Percentiles rank a stretch among this genome's conserved stretches.
Conservation (phyloP, 2,797 vertebrate species). For the Melanotaenia maccullochi region DNA sequence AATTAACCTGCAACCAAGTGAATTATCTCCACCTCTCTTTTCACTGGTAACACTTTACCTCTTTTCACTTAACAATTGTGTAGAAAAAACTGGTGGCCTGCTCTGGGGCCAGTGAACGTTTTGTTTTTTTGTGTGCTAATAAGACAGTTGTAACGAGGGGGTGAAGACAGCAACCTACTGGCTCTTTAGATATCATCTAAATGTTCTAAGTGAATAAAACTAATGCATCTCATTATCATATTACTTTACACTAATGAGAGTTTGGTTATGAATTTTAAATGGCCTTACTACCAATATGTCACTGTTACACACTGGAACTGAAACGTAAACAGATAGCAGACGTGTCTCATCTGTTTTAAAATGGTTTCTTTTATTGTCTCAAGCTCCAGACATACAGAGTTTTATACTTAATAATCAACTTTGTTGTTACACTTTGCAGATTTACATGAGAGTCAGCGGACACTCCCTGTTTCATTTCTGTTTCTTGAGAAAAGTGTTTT, state of each 20-base stretch:
- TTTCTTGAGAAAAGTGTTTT: conserved; percentile 32
- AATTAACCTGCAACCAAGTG: background rate
- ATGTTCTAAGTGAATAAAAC: background rate
- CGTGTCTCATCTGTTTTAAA: conserved; percentile 1
- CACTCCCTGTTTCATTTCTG: conserved; percentile 19
- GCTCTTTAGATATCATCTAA: background rate
- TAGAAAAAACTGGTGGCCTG: background rate
- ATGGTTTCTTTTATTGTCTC: background rate
- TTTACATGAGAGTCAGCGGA: conserved; percentile 29
- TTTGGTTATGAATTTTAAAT: background rate
- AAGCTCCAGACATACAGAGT: background rate
- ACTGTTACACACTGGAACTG: background rate
- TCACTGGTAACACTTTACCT: too few relatives aligned
- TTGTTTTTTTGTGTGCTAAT: background rate
- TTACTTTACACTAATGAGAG: background rate
- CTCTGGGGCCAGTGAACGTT: background rate
- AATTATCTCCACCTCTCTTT: background rate
- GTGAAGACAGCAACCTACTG: background rate
- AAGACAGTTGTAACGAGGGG: background rate
- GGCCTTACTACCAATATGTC: background rate
- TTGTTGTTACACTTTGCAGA: conserved; percentile 4
- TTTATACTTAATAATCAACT: background rate
- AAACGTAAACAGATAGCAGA: background rate
- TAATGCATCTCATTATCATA: background rate
- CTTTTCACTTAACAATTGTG: background rate